Base-by-base conservation (phyloP, 2,797 vertebrate species). In the Champsocephalus esox region DNA sequence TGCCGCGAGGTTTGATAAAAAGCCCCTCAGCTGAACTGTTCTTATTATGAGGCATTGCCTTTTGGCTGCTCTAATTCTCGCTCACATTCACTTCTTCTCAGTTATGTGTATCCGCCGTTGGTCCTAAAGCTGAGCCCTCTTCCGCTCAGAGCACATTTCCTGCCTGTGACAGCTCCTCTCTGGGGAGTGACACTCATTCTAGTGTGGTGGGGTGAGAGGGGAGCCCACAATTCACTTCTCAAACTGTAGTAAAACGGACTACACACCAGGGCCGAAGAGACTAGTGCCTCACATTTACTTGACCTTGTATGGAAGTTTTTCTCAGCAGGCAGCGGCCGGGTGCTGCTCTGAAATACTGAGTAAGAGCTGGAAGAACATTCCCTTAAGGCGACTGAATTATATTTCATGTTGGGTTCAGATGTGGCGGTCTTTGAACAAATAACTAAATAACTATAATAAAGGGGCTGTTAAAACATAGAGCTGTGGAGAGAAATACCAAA, bases 101-200 rank as follows among this genome's bases (percentile, higher is more conserved):
- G 48, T 43, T 66, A 55, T 73, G 55, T 46, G 57, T 66, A 48
- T 77, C 63, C 71, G 55, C 61, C 19, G 21, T 48, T 77, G 86
- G 81, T 81, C 85, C 74, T 46, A 59, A 70, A 59, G 54, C 58
- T 80, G 70, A 65, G 63, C 68, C 73, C 66, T 48, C 63, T 61
- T 85, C 71, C 85, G 82, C 81, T 77, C 74, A 28, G 56, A 79
- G 75, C 76, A 81, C 81, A 87, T 80, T 90, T 84, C 79, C 84
- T 84, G 80, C 79, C 81, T 93, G 83, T 94, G 95, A 95, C 93
- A 95, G 94, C 87, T 94, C 79, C 85, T 94, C 96, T 94, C 95
- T 57, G 73, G 94, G 94, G 96, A 95, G 68, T 71, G 87, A 93
- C 95, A 94, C 89, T 96, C 90, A 94, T 96, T 96, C 96, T 91